These are phyloP conservation scores for Nothobranchius kuhntae DNA, from an alignment of 2,113 vertebrate genomes.

Conservation along the genomic window DNA sequence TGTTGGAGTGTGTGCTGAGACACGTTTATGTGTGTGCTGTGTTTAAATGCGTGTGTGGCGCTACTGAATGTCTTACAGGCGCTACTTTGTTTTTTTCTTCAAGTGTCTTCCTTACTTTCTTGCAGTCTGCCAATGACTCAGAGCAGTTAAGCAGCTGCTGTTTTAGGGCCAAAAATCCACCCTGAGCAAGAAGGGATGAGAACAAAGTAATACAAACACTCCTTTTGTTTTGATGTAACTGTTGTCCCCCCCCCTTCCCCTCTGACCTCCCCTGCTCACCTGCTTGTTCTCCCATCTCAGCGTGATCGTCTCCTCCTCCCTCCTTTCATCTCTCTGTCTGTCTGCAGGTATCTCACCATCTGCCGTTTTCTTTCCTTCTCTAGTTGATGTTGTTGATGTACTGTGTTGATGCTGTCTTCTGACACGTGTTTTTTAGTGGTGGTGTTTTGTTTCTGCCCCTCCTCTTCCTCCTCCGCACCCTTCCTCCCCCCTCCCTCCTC, in stretches of 20 bases:
- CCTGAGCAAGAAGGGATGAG: conserved; percentile 57
- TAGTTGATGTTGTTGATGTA: conserved; percentile 69
- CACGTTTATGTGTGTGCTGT: conserved; percentile 32
- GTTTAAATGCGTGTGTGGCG: conserved; percentile 20
- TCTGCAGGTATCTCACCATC: conserved; percentile 54
- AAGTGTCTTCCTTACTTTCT: conserved; percentile 72
- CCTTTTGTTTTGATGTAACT: conserved; percentile 38
- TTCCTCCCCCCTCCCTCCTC: conserved; percentile 62
- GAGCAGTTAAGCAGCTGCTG: conserved; percentile 61
- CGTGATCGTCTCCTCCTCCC: conserved; percentile 38
- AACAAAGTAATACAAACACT: conserved; percentile 69
- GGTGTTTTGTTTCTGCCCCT: conserved; percentile 75
- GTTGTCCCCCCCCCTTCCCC: conserved; percentile 37
- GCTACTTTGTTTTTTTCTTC: conserved; percentile 31
- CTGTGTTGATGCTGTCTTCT: conserved; percentile 75
- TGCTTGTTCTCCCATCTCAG: conserved; percentile 45
- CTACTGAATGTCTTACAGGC: conserved; percentile 37
- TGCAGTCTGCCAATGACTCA: conserved; percentile 70
- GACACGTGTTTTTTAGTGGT: conserved; percentile 74
- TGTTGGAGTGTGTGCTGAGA: conserved; percentile 36
- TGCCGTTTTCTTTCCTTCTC: conserved; percentile 34
- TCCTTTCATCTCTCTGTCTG: conserved; percentile 44
- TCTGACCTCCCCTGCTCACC: conserved; percentile 50
- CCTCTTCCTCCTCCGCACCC: conserved; percentile 49
- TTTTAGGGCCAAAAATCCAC: conserved; percentile 57